Base-by-base conservation (phyloP, 35 echinoderm and acorn worm species). In the Hemicentrotus pulcherrimus region DNA sequence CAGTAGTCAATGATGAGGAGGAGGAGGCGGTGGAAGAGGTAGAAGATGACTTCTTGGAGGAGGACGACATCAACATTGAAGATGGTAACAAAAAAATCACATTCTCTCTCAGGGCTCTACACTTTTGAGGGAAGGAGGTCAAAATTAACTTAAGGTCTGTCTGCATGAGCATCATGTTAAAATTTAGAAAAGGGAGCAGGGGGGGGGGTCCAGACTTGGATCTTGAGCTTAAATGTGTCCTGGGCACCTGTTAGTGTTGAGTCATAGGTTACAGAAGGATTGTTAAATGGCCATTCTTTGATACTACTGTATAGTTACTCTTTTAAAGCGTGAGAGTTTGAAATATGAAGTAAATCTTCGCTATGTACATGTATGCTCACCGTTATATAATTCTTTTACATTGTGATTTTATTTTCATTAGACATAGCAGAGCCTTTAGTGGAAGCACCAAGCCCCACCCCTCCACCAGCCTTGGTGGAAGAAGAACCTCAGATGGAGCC, bases 381-480 rank as follows among this genome's bases (percentile, higher is more conserved):
- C 1, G 5, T 10, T 59, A 16, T 14, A 59, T 59, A 15, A 71
- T 94, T 94, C 48, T 71, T 55, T 78, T 61, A 61, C 24, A 22
- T 70, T 28, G 24, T 58, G 8, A 11, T 94, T 71, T 55, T 70
- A 15, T 46, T 46, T 30, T 45, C 46, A 15, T 90, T 41, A 95
- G 86, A 90, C 31, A 41, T 89, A 86, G 95, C 92, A 31, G 88
- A 94, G 78, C 31, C 70, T 31, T 86, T 70, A 32, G 91, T 47
- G 41, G 86, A 89, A 32, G 94, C 61, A 91, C 61, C 96, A 31
- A 91, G 94, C 58, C 96, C 22, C 32, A 85, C 87, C 46, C 96
- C 96, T 91, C 50, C 96, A 61, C 96, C 96, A n/a, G 86, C 65
- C 41, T 33, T 91, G 50, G 87, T 47, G 86, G 61, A 52, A 32